Evolutionary conservation across 2,888 invertebrate genomes (phyloP), one percentile per base, ranked within the genome.

Genomic region (Temnothorax rugatulus): DNA sequence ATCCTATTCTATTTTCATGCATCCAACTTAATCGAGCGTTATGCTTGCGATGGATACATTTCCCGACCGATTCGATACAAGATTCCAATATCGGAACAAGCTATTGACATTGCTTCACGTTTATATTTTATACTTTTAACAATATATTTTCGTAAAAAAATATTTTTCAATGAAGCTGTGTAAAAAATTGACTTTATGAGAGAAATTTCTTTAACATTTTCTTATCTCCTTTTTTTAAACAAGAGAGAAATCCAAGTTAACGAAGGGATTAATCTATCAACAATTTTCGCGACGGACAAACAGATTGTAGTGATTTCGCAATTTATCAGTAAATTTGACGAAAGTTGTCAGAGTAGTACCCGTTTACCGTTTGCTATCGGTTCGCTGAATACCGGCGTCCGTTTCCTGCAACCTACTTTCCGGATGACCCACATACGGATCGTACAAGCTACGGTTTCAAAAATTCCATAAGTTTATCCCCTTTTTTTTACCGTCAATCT

Each of bases 251-350:
- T 41, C 2, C 21, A 1, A 57, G 29, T 44, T 44, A 57, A 57
- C 15, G 8, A 68, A 57, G 25, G n/a, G 4, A 9, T 47, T 7
- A 44, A 77, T 54, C 41, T 21, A 29, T 69, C 47, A 47, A 13
- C 18, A 59, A 47, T 59, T 47, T 11, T 34, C 18, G 0, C n/a
- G 34, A 34, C 29, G 13, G 38, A 52, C 52, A 69, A 47, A 79
- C 47, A 15, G 38, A 61, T 54, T n/a, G 13, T 18, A 69, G n/a
- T n/a, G 59, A 79, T 79, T 68, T 50, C 11, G 47, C 44, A 61
- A 29, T 79, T 59, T 59, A 79, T 61, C 47, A 84, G 81, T 59
- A 88, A 91, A 90, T 89, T 73, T 89, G 84, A 89, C 84, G 71
- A 85, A 89, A 82, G 47, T 81, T 61, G 47, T 38, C 76, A 44